Conservation (phyloP, 2,113 vertebrate genomes). For the Poeciliopsis retropinna region DNA sequence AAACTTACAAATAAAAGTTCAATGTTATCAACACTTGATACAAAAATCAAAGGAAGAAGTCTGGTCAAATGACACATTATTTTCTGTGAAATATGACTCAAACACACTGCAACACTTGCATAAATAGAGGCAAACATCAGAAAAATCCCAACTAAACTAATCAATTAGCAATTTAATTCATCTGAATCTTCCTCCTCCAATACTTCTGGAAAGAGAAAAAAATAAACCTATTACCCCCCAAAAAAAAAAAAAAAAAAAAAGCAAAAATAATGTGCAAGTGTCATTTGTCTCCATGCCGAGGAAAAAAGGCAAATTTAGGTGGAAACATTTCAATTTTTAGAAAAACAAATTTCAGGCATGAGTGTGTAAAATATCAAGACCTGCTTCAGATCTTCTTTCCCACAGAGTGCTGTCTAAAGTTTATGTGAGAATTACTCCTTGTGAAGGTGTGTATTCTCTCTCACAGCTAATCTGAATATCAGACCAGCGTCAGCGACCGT, state of each 20-base stretch:
- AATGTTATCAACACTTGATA: neutral
- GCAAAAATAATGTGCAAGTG: slow-evolving; percentile 64
- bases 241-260: slow-evolving; percentile 44
- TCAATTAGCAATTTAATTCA: slow-evolving; percentile 1
- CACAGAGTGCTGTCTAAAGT: neutral
- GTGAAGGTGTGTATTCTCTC: neutral
- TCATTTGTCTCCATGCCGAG: slow-evolving; percentile 27
- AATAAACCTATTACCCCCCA: slow-evolving; percentile 5
- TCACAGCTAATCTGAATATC: slow-evolving; percentile 19
- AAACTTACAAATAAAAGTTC: neutral
- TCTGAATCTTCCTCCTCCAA: slow-evolving; percentile 38
- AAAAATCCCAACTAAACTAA: neutral
- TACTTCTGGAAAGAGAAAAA: slow-evolving; percentile 23
- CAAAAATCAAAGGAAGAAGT: neutral
- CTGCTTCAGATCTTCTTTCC: slow-evolving; percentile 1
- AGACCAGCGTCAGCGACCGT: slow-evolving; percentile 9
- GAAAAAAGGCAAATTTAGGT: slow-evolving; percentile 50
- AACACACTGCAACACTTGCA: neutral
- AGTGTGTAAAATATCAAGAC: slow-evolving; percentile 8
- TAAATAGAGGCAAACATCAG: neutral
- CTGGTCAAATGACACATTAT: neutral
- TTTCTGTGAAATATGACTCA: neutral
- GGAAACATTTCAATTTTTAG: neutral
- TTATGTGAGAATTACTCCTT: slow-evolving; percentile 7
- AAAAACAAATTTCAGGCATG: slow-evolving; percentile 10